Evolutionary conservation across 92 coral and sea anemone genomes (phyloP), one percentile per base, ranked within the genome.

Genomic region (Ricordea florida): DNA sequence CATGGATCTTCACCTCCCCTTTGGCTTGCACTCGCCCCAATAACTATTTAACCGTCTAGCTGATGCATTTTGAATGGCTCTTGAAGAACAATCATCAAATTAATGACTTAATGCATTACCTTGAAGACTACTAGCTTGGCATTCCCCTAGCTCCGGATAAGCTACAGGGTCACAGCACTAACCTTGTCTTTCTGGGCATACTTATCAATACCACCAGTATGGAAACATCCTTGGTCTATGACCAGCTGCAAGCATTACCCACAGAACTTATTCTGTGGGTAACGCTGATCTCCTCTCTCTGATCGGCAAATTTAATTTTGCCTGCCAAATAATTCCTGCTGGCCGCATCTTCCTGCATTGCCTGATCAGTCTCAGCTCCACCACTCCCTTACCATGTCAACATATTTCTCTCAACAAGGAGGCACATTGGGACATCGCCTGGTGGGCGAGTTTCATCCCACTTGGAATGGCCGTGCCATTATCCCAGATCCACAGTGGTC

Each of bases 231-330:
- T 30, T 70, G 23, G 67, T 66, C 14, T 14, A 14, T n/a, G 78
- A 52, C 17, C 51, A 70, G 40, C 47, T 50, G 7, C 44, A 56
- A 10, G 66, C n/a, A n/a, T n/a, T n/a, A n/a, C n/a, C n/a, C n/a
- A n/a, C n/a, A n/a, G 58, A 14, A 50, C 16, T n/a, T n/a, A n/a
- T n/a, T n/a, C n/a, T n/a, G n/a, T n/a, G n/a, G 13, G 10, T 17
- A 25, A 25, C 14, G 31, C 20, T 5, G 74, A 66, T 42, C 74
- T 66, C 26, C 57, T 44, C 23, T 66, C 74, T 27, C 18, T 66
- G 74, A 48, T 58, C 28, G 80, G 80, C 58, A 40, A 73, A 31
- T 57, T 73, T 20, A 73, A 57, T 21, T 62, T 35, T 73, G 80
- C 57, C 2, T 73, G 69, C 18, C 25, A 24, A 17, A 57, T 72